Percentiles rank a stretch among this genome's conserved stretches.
Evolutionary conservation across 2,113 vertebrate species (phyloP).

Genomic region (sheep (Ovis aries)): DNA sequence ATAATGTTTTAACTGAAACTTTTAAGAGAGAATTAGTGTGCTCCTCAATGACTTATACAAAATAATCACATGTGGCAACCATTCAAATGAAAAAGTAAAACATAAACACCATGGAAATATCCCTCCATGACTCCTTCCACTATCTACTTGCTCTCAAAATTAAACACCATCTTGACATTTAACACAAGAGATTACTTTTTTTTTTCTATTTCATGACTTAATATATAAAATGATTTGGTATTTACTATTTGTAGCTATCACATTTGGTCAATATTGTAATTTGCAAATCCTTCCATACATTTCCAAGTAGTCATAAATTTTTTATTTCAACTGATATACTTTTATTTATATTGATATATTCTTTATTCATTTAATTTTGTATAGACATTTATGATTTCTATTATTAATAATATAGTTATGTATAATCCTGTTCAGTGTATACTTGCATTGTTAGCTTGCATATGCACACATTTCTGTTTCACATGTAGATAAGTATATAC

Average conservation of each 20-base stretch:
- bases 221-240: neutral
- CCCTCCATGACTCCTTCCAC: neutral
- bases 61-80: neutral
- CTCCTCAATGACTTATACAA: neutral
- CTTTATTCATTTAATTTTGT: neutral
- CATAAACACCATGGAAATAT: neutral
- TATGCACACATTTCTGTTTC: neutral
- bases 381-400: no score
- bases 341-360: neutral
- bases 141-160: neutral
- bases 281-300: neutral
- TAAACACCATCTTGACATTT: neutral
- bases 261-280: neutral
- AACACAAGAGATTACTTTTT: neutral
- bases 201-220: neutral
- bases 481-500: neutral
- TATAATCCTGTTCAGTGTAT: neutral
- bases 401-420: neutral
- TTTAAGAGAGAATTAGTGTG: neutral
- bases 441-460: neutral
- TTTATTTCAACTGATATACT: neutral
- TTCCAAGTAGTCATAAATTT: neutral
- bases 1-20: neutral
- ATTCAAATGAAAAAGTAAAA: neutral
- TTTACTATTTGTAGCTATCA: neutral